Conservation (phyloP, 2,113 vertebrate species). For the Piprites chloris region DNA sequence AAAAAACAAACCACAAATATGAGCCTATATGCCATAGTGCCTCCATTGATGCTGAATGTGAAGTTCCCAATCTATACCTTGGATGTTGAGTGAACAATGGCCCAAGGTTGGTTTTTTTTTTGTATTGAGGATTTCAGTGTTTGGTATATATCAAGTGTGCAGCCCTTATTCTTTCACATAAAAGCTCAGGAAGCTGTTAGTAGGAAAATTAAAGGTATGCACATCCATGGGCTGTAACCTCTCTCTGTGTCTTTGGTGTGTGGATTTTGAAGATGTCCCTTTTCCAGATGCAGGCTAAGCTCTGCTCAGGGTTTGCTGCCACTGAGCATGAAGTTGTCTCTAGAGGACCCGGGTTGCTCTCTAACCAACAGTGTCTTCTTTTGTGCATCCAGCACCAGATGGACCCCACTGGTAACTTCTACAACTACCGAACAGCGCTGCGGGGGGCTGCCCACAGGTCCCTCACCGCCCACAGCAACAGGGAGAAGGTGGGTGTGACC, state of each 20-base stretch:
- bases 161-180: background rate
- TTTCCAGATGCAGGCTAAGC: background rate
- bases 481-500: constrained; percentile 69
- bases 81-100: background rate
- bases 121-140: background rate
- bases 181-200: background rate
- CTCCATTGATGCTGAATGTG: background rate
- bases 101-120: background rate
- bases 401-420: constrained; percentile 81
- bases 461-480: constrained; percentile 75
- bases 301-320: background rate
- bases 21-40: background rate
- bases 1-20: background rate
- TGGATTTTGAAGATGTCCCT: background rate
- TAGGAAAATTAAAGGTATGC: background rate
- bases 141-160: background rate
- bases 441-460: constrained; percentile 75
- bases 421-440: constrained; percentile 78
- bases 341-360: background rate
- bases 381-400: constrained; percentile 74
- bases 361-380: background rate
- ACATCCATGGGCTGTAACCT: background rate
- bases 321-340: background rate
- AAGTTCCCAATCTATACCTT: background rate
- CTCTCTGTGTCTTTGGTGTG: background rate